Evolutionary conservation across 2,888 invertebrate genomes (phyloP).

Genomic region (Patella pellucida): DNA sequence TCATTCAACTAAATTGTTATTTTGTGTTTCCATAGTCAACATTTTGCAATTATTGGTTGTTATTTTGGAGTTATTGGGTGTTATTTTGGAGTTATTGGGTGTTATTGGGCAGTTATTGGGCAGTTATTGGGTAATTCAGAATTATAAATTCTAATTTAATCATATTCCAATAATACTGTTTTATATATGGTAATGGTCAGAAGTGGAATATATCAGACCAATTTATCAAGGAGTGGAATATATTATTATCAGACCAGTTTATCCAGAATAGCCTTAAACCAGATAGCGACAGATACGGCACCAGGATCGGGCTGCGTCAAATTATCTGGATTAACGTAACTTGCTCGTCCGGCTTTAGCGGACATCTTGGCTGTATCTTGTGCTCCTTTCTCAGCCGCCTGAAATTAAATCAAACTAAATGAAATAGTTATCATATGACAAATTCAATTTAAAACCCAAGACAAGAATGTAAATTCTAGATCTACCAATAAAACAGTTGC

Average conservation of each 20-base stretch:
- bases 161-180: no score
- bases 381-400: slow-evolving; percentile 69
- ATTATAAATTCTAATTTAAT: no score
- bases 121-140: no score
- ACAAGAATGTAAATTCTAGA: background rate
- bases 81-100: no score
- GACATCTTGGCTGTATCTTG: slow-evolving; percentile 69
- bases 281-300: slow-evolving; percentile 78
- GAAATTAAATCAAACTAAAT: slow-evolving; percentile 30
- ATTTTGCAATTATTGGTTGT: no score
- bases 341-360: slow-evolving; percentile 80
- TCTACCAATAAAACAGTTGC: background rate
- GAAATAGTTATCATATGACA: no score
- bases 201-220: slow-evolving; percentile 20
- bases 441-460: no score
- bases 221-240: slow-evolving; percentile 31
- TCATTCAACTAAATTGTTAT: no score
- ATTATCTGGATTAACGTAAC: slow-evolving; percentile 77
- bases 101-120: no score
- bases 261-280: slow-evolving; percentile 75
- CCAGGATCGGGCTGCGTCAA: slow-evolving; percentile 79
- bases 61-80: no score
- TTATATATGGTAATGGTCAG: no score
- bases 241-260: slow-evolving; percentile 30
- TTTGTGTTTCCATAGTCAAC: no score